A percentile compares a stretch with the other conserved stretches of the same genome.
Conservation (phyloP, 2,113 vertebrate species). For the Engraulis encrasicolus region DNA sequence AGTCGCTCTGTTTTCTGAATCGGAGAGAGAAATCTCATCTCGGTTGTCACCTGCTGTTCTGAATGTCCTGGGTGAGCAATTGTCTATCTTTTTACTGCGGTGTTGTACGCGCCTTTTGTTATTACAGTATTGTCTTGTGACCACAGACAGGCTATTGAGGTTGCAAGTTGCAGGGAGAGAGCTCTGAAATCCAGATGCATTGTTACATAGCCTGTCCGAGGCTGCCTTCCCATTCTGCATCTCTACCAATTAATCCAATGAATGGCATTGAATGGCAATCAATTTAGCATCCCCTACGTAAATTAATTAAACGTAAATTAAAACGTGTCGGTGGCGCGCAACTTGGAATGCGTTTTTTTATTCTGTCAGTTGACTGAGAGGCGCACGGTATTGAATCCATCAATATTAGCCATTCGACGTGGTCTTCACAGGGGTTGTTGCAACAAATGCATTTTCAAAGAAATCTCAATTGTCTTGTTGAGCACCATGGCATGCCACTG, state of each 20-base stretch:
- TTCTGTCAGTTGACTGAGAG: background rate
- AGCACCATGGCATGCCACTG: background rate
- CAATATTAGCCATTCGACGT: background rate
- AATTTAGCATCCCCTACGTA: background rate
- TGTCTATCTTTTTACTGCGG: background rate
- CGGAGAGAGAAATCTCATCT: slow-evolving; percentile 31
- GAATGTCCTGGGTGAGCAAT: slow-evolving; percentile 43
- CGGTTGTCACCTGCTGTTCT: slow-evolving; percentile 34
- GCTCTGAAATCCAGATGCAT: slow-evolving; percentile 4
- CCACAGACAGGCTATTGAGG: slow-evolving; percentile 1
- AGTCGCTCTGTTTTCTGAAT: slow-evolving; percentile 40
- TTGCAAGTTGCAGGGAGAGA: background rate
- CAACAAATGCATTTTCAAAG: background rate
- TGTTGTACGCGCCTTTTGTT: background rate
- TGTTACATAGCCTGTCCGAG: background rate
- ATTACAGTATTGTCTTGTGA: background rate
- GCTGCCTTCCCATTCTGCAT: background rate
- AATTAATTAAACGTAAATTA: background rate
- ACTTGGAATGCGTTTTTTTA: background rate
- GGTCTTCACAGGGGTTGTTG: background rate
- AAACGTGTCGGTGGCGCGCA: background rate
- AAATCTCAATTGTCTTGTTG: background rate
- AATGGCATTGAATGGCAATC: background rate
- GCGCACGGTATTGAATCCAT: background rate
- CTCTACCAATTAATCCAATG: background rate